Evolutionary conservation across 2,888 invertebrate genomes (phyloP).

Genomic region (Onchidella celtica): DNA sequence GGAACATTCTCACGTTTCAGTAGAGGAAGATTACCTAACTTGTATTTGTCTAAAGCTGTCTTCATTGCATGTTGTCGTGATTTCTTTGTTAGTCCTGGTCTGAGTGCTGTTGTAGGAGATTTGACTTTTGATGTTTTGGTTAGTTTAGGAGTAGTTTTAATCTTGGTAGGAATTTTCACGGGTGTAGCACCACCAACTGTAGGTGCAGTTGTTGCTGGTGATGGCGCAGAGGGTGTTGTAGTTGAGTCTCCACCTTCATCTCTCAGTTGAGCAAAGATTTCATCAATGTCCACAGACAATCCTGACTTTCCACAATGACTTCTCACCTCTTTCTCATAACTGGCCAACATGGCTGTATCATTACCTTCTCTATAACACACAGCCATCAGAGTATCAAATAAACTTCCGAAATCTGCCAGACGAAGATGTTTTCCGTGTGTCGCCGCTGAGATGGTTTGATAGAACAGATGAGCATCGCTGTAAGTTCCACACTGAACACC

Average conservation of each 20-base stretch:
- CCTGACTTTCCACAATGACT: slow-evolving; percentile 51
- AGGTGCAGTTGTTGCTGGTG: slow-evolving; percentile 16
- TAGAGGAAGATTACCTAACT: slow-evolving; percentile 14
- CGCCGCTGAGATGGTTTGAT: slow-evolving; percentile 61
- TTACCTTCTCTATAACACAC: slow-evolving; percentile 72
- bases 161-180: neutral
- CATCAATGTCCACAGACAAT: slow-evolving; percentile 63
- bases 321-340: slow-evolving; percentile 68
- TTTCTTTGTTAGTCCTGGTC: neutral
- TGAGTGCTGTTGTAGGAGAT: neutral
- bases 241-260: slow-evolving; percentile 40
- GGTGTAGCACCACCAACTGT: neutral
- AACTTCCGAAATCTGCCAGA: slow-evolving; percentile 68
- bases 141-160: neutral
- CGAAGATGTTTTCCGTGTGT: slow-evolving; percentile 71
- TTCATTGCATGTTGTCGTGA: neutral
- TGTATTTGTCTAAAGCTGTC: slow-evolving; percentile 8
- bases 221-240: neutral
- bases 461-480: slow-evolving; percentile 60
- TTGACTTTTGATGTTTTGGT: neutral
- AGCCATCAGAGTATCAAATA: slow-evolving; percentile 77
- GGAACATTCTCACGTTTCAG: slow-evolving; percentile 60
- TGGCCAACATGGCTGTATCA: slow-evolving; percentile 9
- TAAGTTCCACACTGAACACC: slow-evolving; percentile 46
- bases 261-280: slow-evolving; percentile 60